Base-by-base conservation (phyloP, 2,113 vertebrate genomes). In the Mormoops blainvillei region DNA sequence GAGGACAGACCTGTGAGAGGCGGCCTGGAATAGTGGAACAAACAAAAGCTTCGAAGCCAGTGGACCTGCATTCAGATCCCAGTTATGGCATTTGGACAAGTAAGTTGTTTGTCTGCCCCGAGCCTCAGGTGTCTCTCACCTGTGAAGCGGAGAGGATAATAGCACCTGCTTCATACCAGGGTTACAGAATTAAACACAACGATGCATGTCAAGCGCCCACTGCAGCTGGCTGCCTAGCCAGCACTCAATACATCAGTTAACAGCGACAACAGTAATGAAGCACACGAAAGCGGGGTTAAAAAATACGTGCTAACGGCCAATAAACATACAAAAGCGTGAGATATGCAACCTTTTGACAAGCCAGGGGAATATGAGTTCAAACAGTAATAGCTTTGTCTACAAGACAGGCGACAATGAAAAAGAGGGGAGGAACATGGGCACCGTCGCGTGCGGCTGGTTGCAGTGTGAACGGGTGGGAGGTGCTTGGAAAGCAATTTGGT, bases 381-480 rank as follows among this genome's bases (percentile, higher is more conserved):
- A 67, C 18, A 74, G 82, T 50, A 86, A 73, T 74, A 70, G 33
- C 31, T 97, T 87, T 81, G 38, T 52, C 50, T 71, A 77, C 0
- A 88, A 80, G 15, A 71, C 1, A 54, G 38, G 33, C 22, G 81
- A 80, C 89, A 88, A 48, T 81, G 20, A 80, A 68, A 36, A 94
- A 74, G 26, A 87, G 7, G 5, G 24, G 13, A 20, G n/a, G n/a
- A 33, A 82, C 52, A 61, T 15, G 36, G 28, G 16, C 19, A 65
- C 5, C 19, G 8, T 36, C 0, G 1, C 2, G 36, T 3, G 20
- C 1, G 10, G 15, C 9, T 56, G 61, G 22, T 18, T 71, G 67
- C 28, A 15, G 28, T 41, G 16, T 9, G 54, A 54, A 56, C 26
- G 33, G 7, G 13, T 43, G 10, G 1, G 10, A 54, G 2, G 20